These are phyloP conservation scores for Aethina tumida DNA, from an alignment of 1,140 invertebrate genomes.

Conservation along the genomic window DNA sequence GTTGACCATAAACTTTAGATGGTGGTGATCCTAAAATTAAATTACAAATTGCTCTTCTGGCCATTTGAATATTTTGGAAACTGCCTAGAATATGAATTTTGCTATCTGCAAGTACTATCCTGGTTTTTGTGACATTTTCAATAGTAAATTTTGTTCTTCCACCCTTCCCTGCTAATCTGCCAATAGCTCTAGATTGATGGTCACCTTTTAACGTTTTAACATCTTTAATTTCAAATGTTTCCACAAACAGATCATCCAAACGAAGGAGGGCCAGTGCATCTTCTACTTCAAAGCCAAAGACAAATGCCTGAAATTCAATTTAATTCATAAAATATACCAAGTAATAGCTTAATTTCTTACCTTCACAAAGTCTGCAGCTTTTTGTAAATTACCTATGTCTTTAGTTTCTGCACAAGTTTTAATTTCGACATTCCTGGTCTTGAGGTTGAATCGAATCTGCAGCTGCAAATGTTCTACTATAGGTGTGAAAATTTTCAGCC, in stretches of 20 bases:
- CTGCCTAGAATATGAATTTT: slow-evolving; percentile 98
- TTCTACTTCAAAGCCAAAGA: slow-evolving; percentile 95
- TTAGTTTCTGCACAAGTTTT: slow-evolving; percentile 63
- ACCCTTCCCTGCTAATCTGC: slow-evolving; percentile 92
- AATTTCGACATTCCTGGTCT: slow-evolving; percentile 84
- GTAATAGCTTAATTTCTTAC: slow-evolving; percentile 27
- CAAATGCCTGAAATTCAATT: slow-evolving; percentile 61
- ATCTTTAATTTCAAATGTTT: slow-evolving; percentile 95
- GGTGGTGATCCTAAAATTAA: slow-evolving; percentile 93
- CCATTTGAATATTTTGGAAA: slow-evolving; percentile 94
- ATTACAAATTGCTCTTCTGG: slow-evolving; percentile 92
- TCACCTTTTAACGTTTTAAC: slow-evolving; percentile 95
- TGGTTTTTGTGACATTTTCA: slow-evolving; percentile 97
- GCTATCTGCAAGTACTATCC: slow-evolving; percentile 92
- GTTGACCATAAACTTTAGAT: slow-evolving; percentile 91
- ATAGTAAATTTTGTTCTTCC: slow-evolving; percentile 97
- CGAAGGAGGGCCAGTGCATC: slow-evolving; percentile 91
- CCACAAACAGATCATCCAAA: slow-evolving; percentile 94
- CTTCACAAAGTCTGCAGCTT: slow-evolving; percentile 95
- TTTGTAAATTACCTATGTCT: slow-evolving; percentile 88
- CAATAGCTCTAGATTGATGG: slow-evolving; percentile 91
- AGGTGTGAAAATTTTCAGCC: slow-evolving; percentile 95
- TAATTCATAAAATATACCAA: slow-evolving; percentile 1
- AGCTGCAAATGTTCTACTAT: slow-evolving; percentile 91
- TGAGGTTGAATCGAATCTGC: slow-evolving; percentile 92